Base-by-base conservation (phyloP, 2,888 invertebrate genomes). In the Ariolimax columbianus region DNA sequence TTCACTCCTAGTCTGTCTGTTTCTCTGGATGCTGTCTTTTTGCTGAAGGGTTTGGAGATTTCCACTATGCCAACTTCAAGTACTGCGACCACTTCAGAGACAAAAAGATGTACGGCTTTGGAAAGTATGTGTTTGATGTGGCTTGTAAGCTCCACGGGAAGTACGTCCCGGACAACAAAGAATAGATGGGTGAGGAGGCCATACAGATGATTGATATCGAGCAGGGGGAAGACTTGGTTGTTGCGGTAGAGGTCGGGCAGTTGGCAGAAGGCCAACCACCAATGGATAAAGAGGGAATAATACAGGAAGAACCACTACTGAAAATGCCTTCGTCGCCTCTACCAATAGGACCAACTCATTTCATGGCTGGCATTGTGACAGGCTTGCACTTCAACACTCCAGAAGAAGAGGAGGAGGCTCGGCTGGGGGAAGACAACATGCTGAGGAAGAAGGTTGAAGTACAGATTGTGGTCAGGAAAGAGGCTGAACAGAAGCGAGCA, bases 71-170 rank as follows among this genome's bases (percentile, higher is more conserved):
- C n/a, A n/a, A n/a, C n/a, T n/a, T n/a, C n/a, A n/a, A n/a, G n/a
- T n/a, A n/a, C n/a, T n/a, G n/a, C n/a, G n/a, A n/a, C n/a, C n/a
- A n/a, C n/a, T n/a, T n/a, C n/a, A n/a, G n/a, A n/a, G n/a, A n/a
- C n/a, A n/a, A n/a, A n/a, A n/a, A 84, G 84, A 80, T 80, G 75
- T 84, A 73, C 55, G 84, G 84, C 0, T 78, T 55, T 33, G 84
- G 84, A 33, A 84, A 84, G 47, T 84, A 80, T 75, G 80, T 84
- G 14, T 84, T 84, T 70, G 84, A 84, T 40, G 68, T 51, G n/a
- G 51, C 77, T 14, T 82, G 85, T 26, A 78, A 78, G 63, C 59
- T 85, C 26, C 82, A 82, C 36, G 85, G 85, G n/a, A 55, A 78
- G 47, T 85, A 75, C n/a, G 59, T 82, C 23, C 70, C 68, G 9